These are phyloP conservation scores for Petrocephalus schoutedeni DNA, from an alignment of 2,797 vertebrate genomes.

Conservation along the genomic window DNA sequence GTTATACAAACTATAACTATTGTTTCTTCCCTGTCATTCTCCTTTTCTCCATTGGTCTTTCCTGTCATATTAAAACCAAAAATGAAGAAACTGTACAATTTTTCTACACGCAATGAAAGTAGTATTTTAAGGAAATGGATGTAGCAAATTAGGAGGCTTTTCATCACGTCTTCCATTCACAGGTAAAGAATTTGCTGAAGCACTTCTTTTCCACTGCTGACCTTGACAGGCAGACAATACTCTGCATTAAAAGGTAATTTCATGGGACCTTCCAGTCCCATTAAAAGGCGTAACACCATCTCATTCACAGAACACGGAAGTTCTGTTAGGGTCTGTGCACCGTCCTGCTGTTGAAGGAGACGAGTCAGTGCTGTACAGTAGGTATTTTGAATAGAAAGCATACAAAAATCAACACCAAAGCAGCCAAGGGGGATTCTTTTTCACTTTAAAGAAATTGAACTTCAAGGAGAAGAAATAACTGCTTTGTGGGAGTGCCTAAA, in stretches of 20 bases:
- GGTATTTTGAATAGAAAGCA: background rate
- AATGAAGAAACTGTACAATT: background rate
- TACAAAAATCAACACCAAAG: background rate
- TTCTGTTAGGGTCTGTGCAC: background rate
- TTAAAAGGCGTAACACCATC: background rate
- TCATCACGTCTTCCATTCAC: background rate
- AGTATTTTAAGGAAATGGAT: background rate
- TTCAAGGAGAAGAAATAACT: background rate
- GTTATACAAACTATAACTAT: background rate
- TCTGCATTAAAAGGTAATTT: background rate
- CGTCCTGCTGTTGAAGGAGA: background rate
- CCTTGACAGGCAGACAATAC: background rate
- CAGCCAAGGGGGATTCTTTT: background rate
- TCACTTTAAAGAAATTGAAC: conserved; percentile 8
- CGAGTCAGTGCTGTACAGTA: background rate
- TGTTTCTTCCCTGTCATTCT: background rate
- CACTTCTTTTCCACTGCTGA: background rate
- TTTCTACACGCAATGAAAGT: background rate
- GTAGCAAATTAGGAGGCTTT: background rate
- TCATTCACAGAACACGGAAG: conserved; percentile 2
- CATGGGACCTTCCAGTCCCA: background rate
- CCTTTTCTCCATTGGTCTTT: background rate
- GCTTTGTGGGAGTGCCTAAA: background rate
- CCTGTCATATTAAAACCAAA: background rate
- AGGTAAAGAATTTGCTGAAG: background rate